Percentiles rank a stretch among this genome's conserved stretches.
Evolutionary conservation across 2,113 vertebrate species (phyloP).

Genomic region (Ctenodactylus gundi): DNA sequence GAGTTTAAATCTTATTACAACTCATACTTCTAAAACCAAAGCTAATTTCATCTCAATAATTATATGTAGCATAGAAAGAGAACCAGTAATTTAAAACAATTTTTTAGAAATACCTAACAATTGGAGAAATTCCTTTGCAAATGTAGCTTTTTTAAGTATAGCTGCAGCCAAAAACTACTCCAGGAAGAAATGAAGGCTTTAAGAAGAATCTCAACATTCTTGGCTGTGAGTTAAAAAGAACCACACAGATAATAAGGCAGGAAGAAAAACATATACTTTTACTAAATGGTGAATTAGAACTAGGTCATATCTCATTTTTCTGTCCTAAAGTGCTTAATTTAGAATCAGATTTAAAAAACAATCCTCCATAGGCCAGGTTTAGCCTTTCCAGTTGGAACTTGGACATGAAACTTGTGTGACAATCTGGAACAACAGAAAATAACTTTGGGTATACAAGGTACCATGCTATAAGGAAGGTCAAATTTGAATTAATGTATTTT

Average conservation of each 20-base stretch:
- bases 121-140: slow-evolving; percentile 23
- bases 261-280: slow-evolving; percentile 59
- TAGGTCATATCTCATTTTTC: slow-evolving; percentile 71
- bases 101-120: neutral
- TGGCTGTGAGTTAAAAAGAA: slow-evolving; percentile 22
- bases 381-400: slow-evolving; percentile 68
- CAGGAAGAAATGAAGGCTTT: neutral
- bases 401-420: slow-evolving; percentile 64
- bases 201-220: slow-evolving; percentile 10
- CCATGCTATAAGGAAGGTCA: slow-evolving; percentile 53
- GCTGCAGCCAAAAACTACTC: slow-evolving; percentile 18
- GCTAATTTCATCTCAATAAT: slow-evolving; percentile 36
- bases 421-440: slow-evolving; percentile 76
- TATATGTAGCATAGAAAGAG: neutral
- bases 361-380: slow-evolving; percentile 69
- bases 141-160: neutral
- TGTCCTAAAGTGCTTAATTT: slow-evolving; percentile 71
- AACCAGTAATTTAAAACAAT: neutral
- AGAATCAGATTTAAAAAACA: slow-evolving; percentile 72
- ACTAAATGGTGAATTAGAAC: slow-evolving; percentile 62
- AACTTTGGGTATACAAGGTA: slow-evolving; percentile 62
- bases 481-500: slow-evolving; percentile 53
- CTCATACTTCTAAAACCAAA: neutral
- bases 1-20: slow-evolving; percentile 9
- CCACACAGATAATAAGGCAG: slow-evolving; percentile 62